These are phyloP conservation scores for Furcula furcula DNA, from an alignment of 2,888 invertebrate species.

Conservation along the genomic window DNA sequence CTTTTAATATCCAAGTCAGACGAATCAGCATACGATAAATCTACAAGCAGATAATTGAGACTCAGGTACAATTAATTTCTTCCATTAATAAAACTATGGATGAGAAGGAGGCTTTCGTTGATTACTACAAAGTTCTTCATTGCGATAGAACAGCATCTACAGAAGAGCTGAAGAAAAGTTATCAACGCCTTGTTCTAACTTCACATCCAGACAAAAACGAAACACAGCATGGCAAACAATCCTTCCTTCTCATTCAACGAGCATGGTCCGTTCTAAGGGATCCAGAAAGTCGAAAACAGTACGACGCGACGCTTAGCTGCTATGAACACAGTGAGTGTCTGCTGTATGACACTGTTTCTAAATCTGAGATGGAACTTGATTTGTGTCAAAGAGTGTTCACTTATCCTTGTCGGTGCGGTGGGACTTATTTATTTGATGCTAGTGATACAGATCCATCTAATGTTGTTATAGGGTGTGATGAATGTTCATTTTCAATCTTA, in stretches of 20 bases:
- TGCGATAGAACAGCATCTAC: conserved; percentile 75
- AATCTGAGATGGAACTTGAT: conserved; percentile 70
- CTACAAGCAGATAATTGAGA: no score
- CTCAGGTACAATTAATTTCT: no score
- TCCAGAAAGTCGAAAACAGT: conserved; percentile 81
- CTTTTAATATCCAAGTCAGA: no score
- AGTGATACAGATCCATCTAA: conserved; percentile 27
- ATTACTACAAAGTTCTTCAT: conserved; percentile 80
- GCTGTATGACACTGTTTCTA: conserved; percentile 81
- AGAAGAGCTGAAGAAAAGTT: conserved; percentile 83
- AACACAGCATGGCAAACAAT: conserved; percentile 33
- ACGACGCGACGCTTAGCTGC: conserved; percentile 84
- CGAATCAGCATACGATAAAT: no score
- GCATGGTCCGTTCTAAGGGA: conserved; percentile 88
- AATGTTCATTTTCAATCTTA: conserved; percentile 87
- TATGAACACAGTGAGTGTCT: conserved; percentile 80
- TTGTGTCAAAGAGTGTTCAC: conserved; percentile 52
- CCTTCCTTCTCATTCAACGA: conserved; percentile 78
- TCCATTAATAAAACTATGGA: conserved; percentile 17
- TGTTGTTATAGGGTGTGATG: conserved; percentile 84
- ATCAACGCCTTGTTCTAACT: conserved; percentile 79
- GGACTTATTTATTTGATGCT: conserved; percentile 72
- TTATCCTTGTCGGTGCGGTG: conserved; percentile 88
- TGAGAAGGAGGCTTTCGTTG: conserved; percentile 24
- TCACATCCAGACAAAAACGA: conserved; percentile 84